Conservation (phyloP, 2,797 vertebrate species). For the Oceanodroma leucorhoa region DNA sequence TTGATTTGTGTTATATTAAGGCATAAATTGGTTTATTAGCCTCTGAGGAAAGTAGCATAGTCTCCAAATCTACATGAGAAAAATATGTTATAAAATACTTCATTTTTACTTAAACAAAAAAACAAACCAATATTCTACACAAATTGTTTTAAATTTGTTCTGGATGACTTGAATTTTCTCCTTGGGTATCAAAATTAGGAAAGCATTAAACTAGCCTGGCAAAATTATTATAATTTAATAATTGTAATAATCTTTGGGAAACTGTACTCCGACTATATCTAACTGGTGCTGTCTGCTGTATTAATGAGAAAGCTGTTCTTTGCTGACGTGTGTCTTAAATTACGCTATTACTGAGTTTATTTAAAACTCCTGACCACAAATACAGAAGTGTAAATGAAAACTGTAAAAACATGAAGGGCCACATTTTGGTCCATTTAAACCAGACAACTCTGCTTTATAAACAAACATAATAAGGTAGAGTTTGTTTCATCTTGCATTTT, state of each 20-base stretch:
- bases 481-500: not conserved
- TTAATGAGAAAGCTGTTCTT: not conserved
- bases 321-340: not conserved
- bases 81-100: not conserved
- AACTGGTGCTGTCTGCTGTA: not conserved
- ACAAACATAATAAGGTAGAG: not conserved
- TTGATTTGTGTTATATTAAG: not conserved
- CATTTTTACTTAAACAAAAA: not conserved
- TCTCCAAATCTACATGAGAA: not conserved
- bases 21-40: not conserved
- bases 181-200: not conserved
- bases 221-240: not conserved
- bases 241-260: not conserved
- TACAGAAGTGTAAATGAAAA: conserved; percentile 4
- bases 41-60: not conserved
- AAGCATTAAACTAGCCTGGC: not conserved
- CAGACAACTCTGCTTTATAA: not conserved
- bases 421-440: not conserved
- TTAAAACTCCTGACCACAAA: not conserved
- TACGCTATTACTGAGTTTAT: not conserved
- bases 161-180: not conserved
- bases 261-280: not conserved
- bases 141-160: not conserved
- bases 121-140: not conserved
- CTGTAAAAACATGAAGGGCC: not conserved